Percentiles rank a stretch among this genome's conserved stretches.
Conservation (phyloP, 2,113 vertebrate species). For the Falcunculus frontatus region DNA sequence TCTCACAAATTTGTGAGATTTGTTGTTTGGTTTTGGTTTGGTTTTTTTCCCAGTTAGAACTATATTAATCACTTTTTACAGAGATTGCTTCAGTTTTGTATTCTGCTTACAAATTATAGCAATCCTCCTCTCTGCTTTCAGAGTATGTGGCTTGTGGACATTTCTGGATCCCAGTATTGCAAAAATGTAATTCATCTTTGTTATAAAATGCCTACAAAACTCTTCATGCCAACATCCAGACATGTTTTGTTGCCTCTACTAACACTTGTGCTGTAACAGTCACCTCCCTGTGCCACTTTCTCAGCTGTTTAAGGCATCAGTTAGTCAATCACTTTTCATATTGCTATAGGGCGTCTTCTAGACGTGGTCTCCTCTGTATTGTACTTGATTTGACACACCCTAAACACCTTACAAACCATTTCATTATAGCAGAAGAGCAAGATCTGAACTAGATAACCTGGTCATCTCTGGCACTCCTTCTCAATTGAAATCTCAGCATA, state of each 20-base stretch:
- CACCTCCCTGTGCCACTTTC: neutral
- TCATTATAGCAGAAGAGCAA: neutral
- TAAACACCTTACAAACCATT: neutral
- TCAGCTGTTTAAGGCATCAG: neutral
- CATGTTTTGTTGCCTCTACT: neutral
- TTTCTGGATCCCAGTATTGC: neutral
- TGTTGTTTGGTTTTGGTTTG: neutral
- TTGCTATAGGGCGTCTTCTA: neutral
- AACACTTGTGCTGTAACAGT: neutral
- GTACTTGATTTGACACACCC: neutral
- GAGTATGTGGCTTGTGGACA: neutral
- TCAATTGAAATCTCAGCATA: neutral
- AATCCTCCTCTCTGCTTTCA: neutral
- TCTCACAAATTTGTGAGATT: neutral
- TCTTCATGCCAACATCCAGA: neutral
- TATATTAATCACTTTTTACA: neutral
- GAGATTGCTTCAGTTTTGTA: neutral
- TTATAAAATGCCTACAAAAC: neutral
- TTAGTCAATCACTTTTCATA: neutral
- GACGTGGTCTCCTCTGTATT: neutral
- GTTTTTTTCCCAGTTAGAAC: neutral
- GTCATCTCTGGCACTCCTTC: neutral
- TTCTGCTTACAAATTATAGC: neutral
- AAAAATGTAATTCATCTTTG: neutral
- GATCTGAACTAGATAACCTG: neutral